phyloP scores from a whole-genome alignment of 2,113 vertebrate species.

The Cynoglossus semilaevis region DNA sequence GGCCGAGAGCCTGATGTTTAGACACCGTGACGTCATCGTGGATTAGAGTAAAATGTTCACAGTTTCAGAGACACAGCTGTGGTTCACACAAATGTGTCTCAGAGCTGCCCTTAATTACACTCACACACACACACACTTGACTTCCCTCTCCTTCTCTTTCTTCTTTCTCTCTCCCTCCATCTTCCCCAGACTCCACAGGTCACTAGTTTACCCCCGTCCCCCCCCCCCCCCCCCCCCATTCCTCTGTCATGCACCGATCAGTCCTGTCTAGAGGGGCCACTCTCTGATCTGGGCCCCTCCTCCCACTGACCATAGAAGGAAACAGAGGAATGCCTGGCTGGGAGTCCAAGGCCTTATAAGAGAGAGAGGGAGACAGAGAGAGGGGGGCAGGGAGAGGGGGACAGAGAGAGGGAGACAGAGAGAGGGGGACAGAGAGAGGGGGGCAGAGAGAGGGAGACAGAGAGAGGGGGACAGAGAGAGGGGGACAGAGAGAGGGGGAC shows the following conservation, averaged over 20 bases:
- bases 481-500: too few species aligned
- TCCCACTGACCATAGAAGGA: constrained; percentile 89
- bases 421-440: too few species aligned
- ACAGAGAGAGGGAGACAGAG: too few species aligned
- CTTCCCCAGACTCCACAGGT: constrained; percentile 57
- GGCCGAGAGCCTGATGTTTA: not conserved
- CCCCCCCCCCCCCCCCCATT: not conserved
- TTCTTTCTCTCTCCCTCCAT: constrained; percentile 16
- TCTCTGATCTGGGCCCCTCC: constrained; percentile 75
- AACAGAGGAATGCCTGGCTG: constrained; percentile 77
- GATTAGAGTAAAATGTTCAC: too few species aligned
- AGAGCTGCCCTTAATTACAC: too few species aligned
- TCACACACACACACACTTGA: too few species aligned
- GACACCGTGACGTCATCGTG: too few species aligned
- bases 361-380: constrained; percentile 63
- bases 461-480: too few species aligned
- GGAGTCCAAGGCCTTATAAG: constrained; percentile 66
- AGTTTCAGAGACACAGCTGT: too few species aligned
- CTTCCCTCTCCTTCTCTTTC: not conserved
- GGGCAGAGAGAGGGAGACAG: too few species aligned
- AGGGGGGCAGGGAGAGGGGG: too few species aligned
- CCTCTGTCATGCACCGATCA: constrained; percentile 79
- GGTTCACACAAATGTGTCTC: too few species aligned
- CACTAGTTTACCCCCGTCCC: constrained; percentile 70
- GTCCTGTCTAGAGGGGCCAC: constrained; percentile 62